A percentile compares a stretch with the other conserved stretches of the same genome.
Evolutionary conservation across 2,888 invertebrate genomes (phyloP).

Genomic region (Platycnemis pennipes): DNA sequence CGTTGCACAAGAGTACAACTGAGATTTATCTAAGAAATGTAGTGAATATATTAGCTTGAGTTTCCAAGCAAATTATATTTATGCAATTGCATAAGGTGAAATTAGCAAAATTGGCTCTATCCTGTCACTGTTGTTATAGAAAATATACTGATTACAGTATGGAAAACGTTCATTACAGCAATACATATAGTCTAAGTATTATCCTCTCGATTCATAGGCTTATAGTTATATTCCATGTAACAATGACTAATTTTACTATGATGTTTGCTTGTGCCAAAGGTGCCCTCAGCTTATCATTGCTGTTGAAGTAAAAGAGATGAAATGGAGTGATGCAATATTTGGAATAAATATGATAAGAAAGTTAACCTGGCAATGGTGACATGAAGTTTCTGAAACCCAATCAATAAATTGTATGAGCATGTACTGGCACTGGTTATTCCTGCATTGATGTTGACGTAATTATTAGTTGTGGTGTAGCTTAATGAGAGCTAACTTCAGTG

Average conservation of each 20-base stretch:
- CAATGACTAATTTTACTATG: slow-evolving; percentile 64
- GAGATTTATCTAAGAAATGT: slow-evolving; percentile 36
- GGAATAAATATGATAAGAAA: slow-evolving; percentile 38
- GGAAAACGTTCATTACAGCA: slow-evolving; percentile 54
- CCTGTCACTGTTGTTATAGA: slow-evolving; percentile 30
- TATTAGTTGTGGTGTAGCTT: slow-evolving; percentile 65
- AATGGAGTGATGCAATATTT: slow-evolving; percentile 32
- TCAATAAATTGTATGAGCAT: slow-evolving; percentile 58
- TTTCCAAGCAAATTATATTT: slow-evolving; percentile 41
- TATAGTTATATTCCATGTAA: slow-evolving; percentile 63
- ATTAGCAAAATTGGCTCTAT: slow-evolving; percentile 12
- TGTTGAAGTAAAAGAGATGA: slow-evolving; percentile 37
- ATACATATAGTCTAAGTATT: slow-evolving; percentile 64
- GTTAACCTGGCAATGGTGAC: slow-evolving; percentile 29
- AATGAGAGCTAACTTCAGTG: slow-evolving; percentile 49
- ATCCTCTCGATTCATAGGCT: slow-evolving; percentile 60
- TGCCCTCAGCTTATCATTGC: slow-evolving; percentile 66
- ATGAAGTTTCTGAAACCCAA: slow-evolving; percentile 56
- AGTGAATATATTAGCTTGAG: slow-evolving; percentile 16
- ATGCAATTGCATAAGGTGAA: slow-evolving; percentile 30
- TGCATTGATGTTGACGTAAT: slow-evolving; percentile 65
- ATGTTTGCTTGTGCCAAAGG: slow-evolving; percentile 65
- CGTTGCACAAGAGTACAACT: slow-evolving; percentile 48
- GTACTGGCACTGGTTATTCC: slow-evolving; percentile 67
- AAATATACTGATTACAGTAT: slow-evolving; percentile 28